These are phyloP conservation scores for Leucophenga varia DNA, from an alignment of 1,140 invertebrate species.

Conservation along the genomic window DNA sequence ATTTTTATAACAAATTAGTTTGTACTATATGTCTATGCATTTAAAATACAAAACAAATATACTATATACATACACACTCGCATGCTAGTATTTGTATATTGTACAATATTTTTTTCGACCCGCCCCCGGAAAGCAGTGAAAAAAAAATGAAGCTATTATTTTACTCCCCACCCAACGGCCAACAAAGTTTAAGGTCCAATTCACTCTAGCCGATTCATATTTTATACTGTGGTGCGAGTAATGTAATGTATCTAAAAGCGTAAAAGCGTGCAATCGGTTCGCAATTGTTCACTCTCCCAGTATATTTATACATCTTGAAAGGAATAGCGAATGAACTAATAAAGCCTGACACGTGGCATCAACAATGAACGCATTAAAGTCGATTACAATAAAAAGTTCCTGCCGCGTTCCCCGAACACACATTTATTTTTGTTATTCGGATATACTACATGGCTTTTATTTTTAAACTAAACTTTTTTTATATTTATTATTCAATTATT, in stretches of 20 bases:
- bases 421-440: slow-evolving; percentile 3
- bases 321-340: slow-evolving; percentile 56
- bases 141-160: too few species aligned
- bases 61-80: background rate
- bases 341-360: slow-evolving; percentile 57
- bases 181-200: too few species aligned
- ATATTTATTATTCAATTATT: too few species aligned
- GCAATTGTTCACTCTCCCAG: slow-evolving; percentile 29
- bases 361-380: slow-evolving; percentile 58
- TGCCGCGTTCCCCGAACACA: background rate
- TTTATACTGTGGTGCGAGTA: slow-evolving; percentile 42
- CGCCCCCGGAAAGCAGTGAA: too few species aligned
- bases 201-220: too few species aligned
- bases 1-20: too few species aligned
- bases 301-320: too few species aligned
- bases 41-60: too few species aligned
- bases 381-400: slow-evolving; percentile 55
- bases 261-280: slow-evolving; percentile 54
- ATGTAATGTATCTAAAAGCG: slow-evolving; percentile 53
- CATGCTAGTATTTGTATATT: background rate
- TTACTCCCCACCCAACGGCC: too few species aligned
- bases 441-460: background rate
- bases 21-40: too few species aligned
- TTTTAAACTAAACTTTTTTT: too few species aligned
- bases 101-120: too few species aligned